Conservation (phyloP, 2,797 vertebrate genomes). For the Girardinus metallicus region DNA sequence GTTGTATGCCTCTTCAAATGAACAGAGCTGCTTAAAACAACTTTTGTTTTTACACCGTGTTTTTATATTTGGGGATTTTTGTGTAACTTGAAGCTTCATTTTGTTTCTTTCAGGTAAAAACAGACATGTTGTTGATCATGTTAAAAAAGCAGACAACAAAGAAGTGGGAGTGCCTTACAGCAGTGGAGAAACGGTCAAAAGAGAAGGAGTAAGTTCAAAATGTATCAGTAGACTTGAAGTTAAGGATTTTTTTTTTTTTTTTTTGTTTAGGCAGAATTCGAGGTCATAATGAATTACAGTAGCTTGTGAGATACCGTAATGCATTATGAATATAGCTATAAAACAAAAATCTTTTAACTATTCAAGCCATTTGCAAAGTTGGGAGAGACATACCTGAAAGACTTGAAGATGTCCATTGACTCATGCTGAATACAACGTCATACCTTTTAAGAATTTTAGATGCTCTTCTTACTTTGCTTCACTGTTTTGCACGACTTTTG, state of each 20-base stretch:
- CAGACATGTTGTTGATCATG: slow-evolving; percentile 92
- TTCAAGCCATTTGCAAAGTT: background rate
- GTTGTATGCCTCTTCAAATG: background rate
- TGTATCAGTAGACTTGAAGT: background rate
- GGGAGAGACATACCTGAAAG: background rate
- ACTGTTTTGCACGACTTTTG: background rate
- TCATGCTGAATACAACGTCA: background rate
- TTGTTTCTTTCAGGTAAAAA: slow-evolving; percentile 86
- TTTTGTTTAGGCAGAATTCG: background rate
- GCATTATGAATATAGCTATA: too few relatives aligned
- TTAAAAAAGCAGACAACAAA: slow-evolving; percentile 90
- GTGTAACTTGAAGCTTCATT: background rate
- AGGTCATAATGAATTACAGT: background rate
- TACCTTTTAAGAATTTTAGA: too few relatives aligned
- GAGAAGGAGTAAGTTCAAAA: slow-evolving; percentile 93
- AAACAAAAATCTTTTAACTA: too few relatives aligned
- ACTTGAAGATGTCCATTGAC: background rate
- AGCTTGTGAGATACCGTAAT: too few relatives aligned
- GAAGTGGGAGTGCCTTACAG: slow-evolving; percentile 95
- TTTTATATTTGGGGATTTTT: background rate
- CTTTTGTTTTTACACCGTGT: background rate
- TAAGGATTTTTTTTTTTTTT: background rate
- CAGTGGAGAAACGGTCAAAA: slow-evolving; percentile 92
- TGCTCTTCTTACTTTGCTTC: background rate
- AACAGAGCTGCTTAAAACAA: background rate